Base-by-base conservation (phyloP, 1,140 invertebrate genomes). In the Caenorhabditis brenneri region DNA sequence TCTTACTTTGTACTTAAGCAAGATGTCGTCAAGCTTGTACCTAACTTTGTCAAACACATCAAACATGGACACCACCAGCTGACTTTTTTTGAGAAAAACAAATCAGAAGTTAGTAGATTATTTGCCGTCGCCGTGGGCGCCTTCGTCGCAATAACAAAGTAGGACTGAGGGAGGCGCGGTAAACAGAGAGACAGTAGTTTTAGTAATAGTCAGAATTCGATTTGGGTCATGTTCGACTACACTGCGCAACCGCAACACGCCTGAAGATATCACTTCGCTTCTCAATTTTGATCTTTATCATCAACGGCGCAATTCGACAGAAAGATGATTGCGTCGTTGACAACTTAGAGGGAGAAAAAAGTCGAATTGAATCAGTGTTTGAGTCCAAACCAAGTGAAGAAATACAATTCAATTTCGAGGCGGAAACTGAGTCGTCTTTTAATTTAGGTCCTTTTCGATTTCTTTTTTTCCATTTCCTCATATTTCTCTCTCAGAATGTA, bases 161-260 rank as follows among this genome's bases (percentile, higher is more conserved):
- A 74, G 42, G 22, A 9, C 65, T 74, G 65, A n/a, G 65, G 9
- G n/a, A 74, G 65, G 65, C 36, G 65, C 65, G 36, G 65, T 74
- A 74, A 74, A 74, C 65, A 74, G 12, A 42, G 65, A 42, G 65
- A 74, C 65, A 74, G 65, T 74, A 74, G 65, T 74, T 65, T 58
- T 74, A 42, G 65, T 42, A 74, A 74, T 74, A 74, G 65, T 42
- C 65, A 74, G 36, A 74, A 74, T 74, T 74, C 65, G n/a, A 74
- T 74, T 74, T 74, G 36, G 65, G 65, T 74, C 65, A 74, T 42
- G 65, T 74, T 74, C 65, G n/a, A 24, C 36, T 12, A 74, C 4
- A 42, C 36, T 46, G 33, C 65, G 65, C 65, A 74, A 74, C 65
- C n/a, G 65, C 65, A 74, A 74, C 65, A 74, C 33, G 65, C 33